Conservation (phyloP, 2,797 vertebrate genomes). For the Antrozous pallidus region DNA sequence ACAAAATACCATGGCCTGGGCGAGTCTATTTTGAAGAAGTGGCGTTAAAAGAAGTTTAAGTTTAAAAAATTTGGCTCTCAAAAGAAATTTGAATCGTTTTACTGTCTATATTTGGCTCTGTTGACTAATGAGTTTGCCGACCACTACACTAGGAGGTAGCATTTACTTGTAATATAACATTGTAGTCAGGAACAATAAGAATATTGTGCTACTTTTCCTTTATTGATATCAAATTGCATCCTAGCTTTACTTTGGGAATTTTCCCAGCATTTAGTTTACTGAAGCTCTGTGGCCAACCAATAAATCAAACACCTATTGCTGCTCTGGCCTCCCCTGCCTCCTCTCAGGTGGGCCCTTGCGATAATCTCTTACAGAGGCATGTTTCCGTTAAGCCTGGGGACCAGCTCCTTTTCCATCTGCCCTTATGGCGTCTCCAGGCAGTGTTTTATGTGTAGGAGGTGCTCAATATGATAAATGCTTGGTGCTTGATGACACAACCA, state of each 20-base stretch:
- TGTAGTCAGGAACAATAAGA: background rate
- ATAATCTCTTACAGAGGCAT: accelerated
- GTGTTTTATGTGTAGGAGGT: background rate
- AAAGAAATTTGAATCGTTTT: no score
- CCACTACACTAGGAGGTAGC: background rate
- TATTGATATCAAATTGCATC: background rate
- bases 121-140: no score
- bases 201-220: background rate
- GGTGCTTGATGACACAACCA: background rate
- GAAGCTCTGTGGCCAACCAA: background rate
- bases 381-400: background rate
- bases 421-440: background rate
- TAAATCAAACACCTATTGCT: background rate
- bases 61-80: no score
- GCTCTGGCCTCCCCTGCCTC: accelerated
- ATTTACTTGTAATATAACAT: background rate
- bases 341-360: no score
- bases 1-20: no score
- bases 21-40: no score
- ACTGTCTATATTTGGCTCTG: no score
- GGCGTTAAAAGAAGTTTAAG: no score
- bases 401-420: background rate
- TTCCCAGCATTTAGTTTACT: background rate
- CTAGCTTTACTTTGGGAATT: background rate
- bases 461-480: background rate